Evolutionary conservation across 2,797 vertebrate genomes (phyloP), one percentile per base, ranked within the genome.

Genomic region (Tarsius wallacei): DNA sequence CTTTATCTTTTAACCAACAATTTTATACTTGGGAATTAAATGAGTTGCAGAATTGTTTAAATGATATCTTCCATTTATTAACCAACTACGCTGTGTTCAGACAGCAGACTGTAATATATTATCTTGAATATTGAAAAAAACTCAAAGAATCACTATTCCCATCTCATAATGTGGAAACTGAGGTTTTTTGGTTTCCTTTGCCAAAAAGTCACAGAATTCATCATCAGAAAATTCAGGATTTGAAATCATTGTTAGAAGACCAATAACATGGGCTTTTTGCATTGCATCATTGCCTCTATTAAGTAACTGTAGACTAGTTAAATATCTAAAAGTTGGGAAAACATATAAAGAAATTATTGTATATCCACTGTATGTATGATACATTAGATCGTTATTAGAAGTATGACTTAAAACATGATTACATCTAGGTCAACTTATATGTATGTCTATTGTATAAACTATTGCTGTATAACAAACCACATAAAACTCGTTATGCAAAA

Each of bases 291-390:
- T 91, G 17, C 31, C 17, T 74, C 1, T 76, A 24, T 33, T 87
- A 68, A 85, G 47, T 89, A 61, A 70, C 9, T n/a, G 3, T 11
- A 42, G 55, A 74, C 16, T 59, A 47, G 7, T 82, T 85, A 85
- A 85, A 93, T 64, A 33, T 68, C 55, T 19, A 68, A 31, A 51
- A 87, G 7, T 51, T 87, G 33, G 71, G 11, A 42, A 28, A 55
- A 49, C 61, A 76, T 55, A 74, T 70, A 83, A 88, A 36, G 66
- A 93, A 76, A 17, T 89, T 22, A 82, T 42, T 88, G 12, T 89
- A 13, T 84, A 51, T 59, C 11, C 2, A 16, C 14, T 21, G 1
- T 19, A 49, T 21, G 1, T 19, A 49, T 94, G 68, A 14, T 28
- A 31, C 19, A 36, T 85, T 13, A 63, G 0, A 17, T 59, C 76